phyloP scores from a whole-genome alignment of 1,140 invertebrate genomes.

The Polyergus mexicanus region DNA sequence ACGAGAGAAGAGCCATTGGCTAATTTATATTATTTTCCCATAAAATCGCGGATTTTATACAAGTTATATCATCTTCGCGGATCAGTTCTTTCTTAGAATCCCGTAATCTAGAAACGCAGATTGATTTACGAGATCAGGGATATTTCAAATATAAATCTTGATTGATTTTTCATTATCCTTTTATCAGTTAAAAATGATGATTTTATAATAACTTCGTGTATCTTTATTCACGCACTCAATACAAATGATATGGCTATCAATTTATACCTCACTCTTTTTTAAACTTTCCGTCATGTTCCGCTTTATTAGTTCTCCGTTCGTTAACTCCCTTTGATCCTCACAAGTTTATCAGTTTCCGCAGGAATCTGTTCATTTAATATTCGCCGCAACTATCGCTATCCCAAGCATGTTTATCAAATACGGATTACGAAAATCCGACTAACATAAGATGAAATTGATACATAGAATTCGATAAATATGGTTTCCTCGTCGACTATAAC shows the following conservation, averaged over 20 bases:
- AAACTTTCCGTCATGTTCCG: not conserved
- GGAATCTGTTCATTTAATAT: not conserved
- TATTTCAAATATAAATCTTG: not conserved
- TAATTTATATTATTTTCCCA: constrained; percentile 22
- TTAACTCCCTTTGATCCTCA: not conserved
- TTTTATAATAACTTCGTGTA: not conserved
- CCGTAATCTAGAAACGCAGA: not conserved
- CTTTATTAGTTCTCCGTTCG: not conserved
- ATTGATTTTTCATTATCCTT: not conserved
- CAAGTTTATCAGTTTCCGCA: not conserved
- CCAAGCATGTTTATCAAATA: constrained; percentile 26
- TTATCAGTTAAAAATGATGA: not conserved
- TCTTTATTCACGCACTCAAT: not conserved
- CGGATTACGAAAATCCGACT: constrained; percentile 35
- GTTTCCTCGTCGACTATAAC: not conserved
- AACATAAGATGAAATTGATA: constrained; percentile 12
- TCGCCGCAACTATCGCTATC: not conserved
- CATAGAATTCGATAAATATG: not conserved
- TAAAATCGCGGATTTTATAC: constrained; percentile 10
- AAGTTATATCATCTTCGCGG: not conserved
- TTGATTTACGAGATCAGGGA: not conserved
- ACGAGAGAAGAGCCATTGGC: not conserved
- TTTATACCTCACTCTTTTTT: not conserved
- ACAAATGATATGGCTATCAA: not conserved
- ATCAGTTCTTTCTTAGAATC: not conserved